A percentile compares a stretch with the other conserved stretches of the same genome.
Conservation (phyloP, 2,888 invertebrate species). For the Macrosoma leucophasiata region DNA sequence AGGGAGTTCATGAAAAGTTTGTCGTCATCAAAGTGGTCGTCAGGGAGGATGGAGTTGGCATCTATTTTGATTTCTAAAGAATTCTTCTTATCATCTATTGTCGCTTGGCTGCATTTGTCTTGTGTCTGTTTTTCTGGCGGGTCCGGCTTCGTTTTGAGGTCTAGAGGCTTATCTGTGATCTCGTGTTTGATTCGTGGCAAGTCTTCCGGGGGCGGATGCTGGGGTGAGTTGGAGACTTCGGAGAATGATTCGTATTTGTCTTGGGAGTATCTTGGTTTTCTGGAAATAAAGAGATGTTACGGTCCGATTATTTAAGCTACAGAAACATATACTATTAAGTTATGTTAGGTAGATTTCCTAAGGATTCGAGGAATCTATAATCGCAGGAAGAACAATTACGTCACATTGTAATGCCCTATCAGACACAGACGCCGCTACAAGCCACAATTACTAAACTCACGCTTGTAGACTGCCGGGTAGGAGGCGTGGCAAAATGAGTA, state of each 20-base stretch:
- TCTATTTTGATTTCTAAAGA: slow-evolving; percentile 60
- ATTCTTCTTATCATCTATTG: slow-evolving; percentile 37
- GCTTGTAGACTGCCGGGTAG: too few species aligned
- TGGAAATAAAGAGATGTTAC: slow-evolving; percentile 28
- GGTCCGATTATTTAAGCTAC: background rate
- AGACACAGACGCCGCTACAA: too few species aligned
- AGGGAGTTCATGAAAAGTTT: slow-evolving; percentile 64
- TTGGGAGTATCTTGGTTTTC: slow-evolving; percentile 61
- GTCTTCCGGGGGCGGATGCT: slow-evolving; percentile 53
- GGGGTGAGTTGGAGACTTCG: slow-evolving; percentile 62
- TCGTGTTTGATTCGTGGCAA: slow-evolving; percentile 49
- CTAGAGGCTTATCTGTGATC: slow-evolving; percentile 47
- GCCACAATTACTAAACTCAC: too few species aligned
- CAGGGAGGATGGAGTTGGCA: slow-evolving; percentile 56
- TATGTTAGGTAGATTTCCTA: too few species aligned
- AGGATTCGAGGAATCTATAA: too few species aligned
- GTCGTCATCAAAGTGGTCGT: slow-evolving; percentile 64
- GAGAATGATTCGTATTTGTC: slow-evolving; percentile 66
- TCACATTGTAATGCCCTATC: too few species aligned
- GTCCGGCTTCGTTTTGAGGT: slow-evolving; percentile 51
- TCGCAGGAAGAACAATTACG: too few species aligned
- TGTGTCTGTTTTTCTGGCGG: slow-evolving; percentile 37
- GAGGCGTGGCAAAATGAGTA: too few species aligned
- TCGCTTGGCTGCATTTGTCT: slow-evolving; percentile 51
- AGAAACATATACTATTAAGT: too few species aligned